Evolutionary conservation across 2,113 vertebrate species (phyloP), one percentile per base, ranked within the genome.

Genomic region (Nerophis ophidion): DNA sequence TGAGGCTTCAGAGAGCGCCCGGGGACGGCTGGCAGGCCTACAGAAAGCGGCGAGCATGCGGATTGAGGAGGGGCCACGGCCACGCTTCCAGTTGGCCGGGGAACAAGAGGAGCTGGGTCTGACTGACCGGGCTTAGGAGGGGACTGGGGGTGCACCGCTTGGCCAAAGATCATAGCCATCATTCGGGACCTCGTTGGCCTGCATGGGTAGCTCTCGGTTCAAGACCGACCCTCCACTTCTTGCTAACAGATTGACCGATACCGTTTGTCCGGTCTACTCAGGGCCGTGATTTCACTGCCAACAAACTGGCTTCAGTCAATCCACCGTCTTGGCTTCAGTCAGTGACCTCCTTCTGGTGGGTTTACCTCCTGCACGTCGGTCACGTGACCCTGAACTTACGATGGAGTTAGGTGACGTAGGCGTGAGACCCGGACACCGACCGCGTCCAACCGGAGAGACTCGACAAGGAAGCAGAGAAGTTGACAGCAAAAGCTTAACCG

Each of bases 131-230:
- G 80, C 79, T 82, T 75, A 77, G 84, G 81, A 82, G 87, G 86
- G 86, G 68, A 11, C 3, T 75, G 79, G 83, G 81, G 84, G 87
- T 86, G 86, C 69, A 80, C 77, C 75, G 74, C 85, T 89, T 91
- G 90, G 90, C 89, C 73, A 7, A 59, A 86, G 89, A 91, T 91
- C 90, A 91, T 81, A 91, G 88, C 71, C 75, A 84, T 89, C 89
- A 89, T 83, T 79, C 64, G 85, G 87, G 88, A 91, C 81, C 61
- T 58, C 45, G 58, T 72, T 86, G 88, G 86, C 84, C 76, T 68
- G 75, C 63, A 50, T 62, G 70, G 79, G 71, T 83, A 86, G 74
- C 72, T 67, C 79, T 80, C 56, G 74, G 79, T 86, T 86, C 48
- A 69, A 65, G 65, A 71, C 71, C 88, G 88, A 90, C 88, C 89